phyloP scores from a whole-genome alignment of 2,113 vertebrate genomes.

The Tachycineta bicolor region DNA sequence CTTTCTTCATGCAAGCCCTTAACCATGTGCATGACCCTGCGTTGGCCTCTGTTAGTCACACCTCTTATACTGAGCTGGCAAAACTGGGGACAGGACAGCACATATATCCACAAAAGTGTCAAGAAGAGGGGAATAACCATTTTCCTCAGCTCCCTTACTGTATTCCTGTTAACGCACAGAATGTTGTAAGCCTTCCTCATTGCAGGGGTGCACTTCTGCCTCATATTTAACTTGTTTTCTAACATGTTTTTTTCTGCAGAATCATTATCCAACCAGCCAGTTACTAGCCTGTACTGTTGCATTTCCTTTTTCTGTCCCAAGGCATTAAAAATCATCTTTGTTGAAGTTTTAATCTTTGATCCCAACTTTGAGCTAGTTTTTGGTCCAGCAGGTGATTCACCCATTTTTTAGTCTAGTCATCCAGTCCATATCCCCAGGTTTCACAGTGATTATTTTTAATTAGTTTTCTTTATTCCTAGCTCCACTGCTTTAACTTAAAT shows the following conservation, averaged over 20 bases:
- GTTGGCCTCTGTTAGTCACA: background rate
- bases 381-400: background rate
- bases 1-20: background rate
- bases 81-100: background rate
- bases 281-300: background rate
- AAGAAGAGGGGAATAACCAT: background rate
- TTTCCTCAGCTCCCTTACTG: accelerated
- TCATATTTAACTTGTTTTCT: background rate
- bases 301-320: background rate
- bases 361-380: background rate
- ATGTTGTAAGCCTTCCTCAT: background rate
- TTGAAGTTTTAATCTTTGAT: background rate
- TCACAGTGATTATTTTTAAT: background rate
- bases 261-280: background rate
- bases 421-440: background rate
- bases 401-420: background rate
- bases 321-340: background rate
- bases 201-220: background rate
- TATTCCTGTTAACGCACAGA: background rate
- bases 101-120: background rate
- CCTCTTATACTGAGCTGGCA: background rate
- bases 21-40: background rate
- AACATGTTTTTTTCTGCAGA: background rate
- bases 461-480: background rate
- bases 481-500: background rate